Evolutionary conservation across 2,797 vertebrate species (phyloP), one percentile per base, ranked within the genome.

Genomic region (Apogon hyalosoma): DNA sequence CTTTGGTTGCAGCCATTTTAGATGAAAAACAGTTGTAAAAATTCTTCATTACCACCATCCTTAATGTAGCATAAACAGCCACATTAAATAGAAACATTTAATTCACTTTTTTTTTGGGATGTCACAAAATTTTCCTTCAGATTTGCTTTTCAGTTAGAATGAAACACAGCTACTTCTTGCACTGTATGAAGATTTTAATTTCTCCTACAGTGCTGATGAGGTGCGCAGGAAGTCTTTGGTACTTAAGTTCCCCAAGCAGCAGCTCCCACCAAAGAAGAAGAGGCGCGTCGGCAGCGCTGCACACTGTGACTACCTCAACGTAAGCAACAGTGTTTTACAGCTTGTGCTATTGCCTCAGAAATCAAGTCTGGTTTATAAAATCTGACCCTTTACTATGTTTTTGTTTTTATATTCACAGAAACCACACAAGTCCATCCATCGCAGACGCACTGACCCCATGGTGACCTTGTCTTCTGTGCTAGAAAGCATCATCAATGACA

Each of bases 211-310:
- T 71, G 97, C 98, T 2, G 97, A 99, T 87, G 98, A 99, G 60
- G 98, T 99, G 68, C 95, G 97, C 59, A 94, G 98, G 86, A 98
- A 98, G 79, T 99, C 98, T 11, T 89, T 99, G 86, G 98, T 99
- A 47, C 93, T 99, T 72, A 99, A 99, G 90, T 99, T 99, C 84
- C 98, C 98, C 60, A 99, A 99, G 80, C 98, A 99, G 72, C 98
- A 99, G 86, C 96, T 99, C 52, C 98, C 98, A 65, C 96, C 90
- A 0, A 99, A 99, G 91, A 99, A 99, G 94, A 99, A 99, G 85
- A 93, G 97, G 8, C 94, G 98, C 0, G 96, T 98, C 0, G 97
- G 97, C 76, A 98, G 95, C 12, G 98, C 97, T 0, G 94, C 98
- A 76, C 98, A 99, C 83, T 99, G 98, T 53, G 98, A 99, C 89